Evolutionary conservation across 2,113 vertebrate species (phyloP).

Genomic region (Oceanodroma tethys): DNA sequence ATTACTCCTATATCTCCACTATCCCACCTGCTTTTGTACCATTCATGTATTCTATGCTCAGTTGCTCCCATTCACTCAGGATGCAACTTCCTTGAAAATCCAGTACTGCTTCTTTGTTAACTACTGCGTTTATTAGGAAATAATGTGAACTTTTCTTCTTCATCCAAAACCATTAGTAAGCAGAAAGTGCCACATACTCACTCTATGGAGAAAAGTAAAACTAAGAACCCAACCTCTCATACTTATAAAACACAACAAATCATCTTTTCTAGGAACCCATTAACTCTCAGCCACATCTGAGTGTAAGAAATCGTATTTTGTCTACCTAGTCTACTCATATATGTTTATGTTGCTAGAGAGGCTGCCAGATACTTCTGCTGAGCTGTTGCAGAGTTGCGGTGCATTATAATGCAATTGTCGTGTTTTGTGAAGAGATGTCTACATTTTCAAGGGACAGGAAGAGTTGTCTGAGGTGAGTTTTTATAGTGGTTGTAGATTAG

Average conservation of each 20-base stretch:
- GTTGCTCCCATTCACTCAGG: not conserved
- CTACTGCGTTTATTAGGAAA: not conserved
- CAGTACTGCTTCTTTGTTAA: not conserved
- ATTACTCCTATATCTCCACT: not conserved
- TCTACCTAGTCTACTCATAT: not conserved
- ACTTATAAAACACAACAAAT: not conserved
- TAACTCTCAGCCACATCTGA: not conserved
- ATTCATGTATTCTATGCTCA: accelerated
- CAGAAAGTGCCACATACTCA: not conserved
- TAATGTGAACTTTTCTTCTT: not conserved
- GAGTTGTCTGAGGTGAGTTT: not conserved
- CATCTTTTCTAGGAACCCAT: not conserved
- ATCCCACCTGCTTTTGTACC: not conserved
- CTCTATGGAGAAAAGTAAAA: not conserved
- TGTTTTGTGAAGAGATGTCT: not conserved
- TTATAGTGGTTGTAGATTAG: not conserved
- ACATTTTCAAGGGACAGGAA: not conserved
- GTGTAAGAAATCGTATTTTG: not conserved
- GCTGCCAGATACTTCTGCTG: not conserved
- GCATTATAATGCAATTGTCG: not conserved
- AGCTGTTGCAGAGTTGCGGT: not conserved
- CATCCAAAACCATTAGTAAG: not conserved
- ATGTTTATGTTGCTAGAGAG: not conserved
- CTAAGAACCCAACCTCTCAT: accelerated
- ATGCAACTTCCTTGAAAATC: not conserved